phyloP scores from a whole-genome alignment of 1,140 invertebrate genomes.

The Sesamia nonagrioides region DNA sequence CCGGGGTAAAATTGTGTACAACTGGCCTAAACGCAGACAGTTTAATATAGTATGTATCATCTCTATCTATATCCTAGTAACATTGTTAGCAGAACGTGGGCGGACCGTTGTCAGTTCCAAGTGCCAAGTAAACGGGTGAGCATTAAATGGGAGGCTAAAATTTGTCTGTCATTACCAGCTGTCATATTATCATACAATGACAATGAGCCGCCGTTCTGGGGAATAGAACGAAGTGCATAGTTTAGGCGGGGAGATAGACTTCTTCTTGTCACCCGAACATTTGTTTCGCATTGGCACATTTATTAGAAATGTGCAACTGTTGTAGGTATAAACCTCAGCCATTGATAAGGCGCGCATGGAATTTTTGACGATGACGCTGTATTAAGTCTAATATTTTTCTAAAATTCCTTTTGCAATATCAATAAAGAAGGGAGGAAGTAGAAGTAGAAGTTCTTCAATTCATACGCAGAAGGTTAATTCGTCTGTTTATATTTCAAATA shows the following conservation, averaged over 20 bases:
- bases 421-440: no score
- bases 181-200: conserved; percentile 78
- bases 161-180: conserved; percentile 65
- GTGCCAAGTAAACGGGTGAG: conserved; percentile 64
- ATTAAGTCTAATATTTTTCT: no score
- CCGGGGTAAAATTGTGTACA: no score
- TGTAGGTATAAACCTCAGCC: no score
- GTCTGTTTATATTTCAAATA: no score
- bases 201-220: conserved; percentile 65
- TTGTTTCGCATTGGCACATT: not conserved
- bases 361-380: no score
- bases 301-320: not conserved
- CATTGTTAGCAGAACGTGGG: conserved; percentile 55
- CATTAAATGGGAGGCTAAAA: conserved; percentile 65
- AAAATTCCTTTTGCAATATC: no score
- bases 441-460: no score
- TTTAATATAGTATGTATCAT: conserved; percentile 20
- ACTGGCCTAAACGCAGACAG: not conserved
- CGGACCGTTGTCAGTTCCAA: conserved; percentile 61
- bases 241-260: conserved; percentile 8
- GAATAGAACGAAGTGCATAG: conserved; percentile 9
- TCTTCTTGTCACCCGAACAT: not conserved
- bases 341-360: no score
- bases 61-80: conserved; percentile 8
- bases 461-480: no score